Evolutionary conservation across 2,888 invertebrate species (phyloP), one percentile per base, ranked within the genome.

Genomic region (Limulus polyphemus): DNA sequence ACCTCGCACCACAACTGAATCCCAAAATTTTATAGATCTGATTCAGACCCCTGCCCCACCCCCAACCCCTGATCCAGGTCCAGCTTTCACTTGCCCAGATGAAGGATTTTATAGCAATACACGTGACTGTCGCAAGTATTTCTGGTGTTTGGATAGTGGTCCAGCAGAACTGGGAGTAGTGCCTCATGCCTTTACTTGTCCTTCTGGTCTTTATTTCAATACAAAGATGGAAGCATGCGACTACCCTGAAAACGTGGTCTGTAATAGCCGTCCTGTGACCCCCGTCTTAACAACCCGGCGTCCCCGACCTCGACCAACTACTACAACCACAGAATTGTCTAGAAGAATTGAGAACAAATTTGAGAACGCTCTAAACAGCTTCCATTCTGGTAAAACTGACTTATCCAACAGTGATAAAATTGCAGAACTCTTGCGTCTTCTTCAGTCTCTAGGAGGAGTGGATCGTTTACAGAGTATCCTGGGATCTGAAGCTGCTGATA

Each of bases 91-190:
- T 74, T 93, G 93, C 75, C 87, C 85, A 71, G 92, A 92, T 68
- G 93, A 93, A 79, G 93, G 93, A 5, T 93, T 93, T 80, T 93
- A 85, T 79, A 85, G 86, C 13, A 91, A 93, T 78, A 92, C 92
- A 0, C 83, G 88, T 52, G 92, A 93, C 76, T 93, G 93, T 77
- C 90, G 91, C 76, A 92, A 92, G 75, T 93, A 93, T 74, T 93
- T 89, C 79, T 93, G 92, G 92, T 93, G 93, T 74, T 79, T 93
- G 68, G 90, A 90, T 74, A 88, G 91, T 0, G 72, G 72, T 3
- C 72, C 72, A 32, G 88, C 91, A 0, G 88, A 90, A 72, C 81
- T 90, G 32, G 93, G 92, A 66, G 86, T 93, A 58, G 88, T 93
- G 9, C 91, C 90, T 0, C 90, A 93, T 78, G 87, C 88, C 73